Percentiles rank a stretch among this genome's conserved stretches.
These are phyloP conservation scores for Tipula unca DNA, from an alignment of 2,888 invertebrate species.

Conservation along the genomic window DNA sequence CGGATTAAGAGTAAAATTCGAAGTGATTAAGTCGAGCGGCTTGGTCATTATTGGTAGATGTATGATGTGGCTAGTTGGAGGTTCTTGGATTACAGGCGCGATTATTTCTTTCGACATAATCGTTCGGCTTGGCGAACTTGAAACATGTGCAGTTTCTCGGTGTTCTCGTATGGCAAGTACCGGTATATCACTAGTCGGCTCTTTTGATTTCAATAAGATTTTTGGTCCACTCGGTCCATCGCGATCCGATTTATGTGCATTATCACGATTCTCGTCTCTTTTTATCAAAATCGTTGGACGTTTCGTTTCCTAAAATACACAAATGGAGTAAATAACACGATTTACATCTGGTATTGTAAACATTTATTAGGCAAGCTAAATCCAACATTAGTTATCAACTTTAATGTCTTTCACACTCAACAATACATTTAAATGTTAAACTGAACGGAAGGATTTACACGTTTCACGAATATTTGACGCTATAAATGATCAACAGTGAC, in stretches of 20 bases:
- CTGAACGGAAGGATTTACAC: too few relatives aligned
- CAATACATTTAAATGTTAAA: too few relatives aligned
- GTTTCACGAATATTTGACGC: too few relatives aligned
- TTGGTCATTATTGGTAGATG: conserved; percentile 35
- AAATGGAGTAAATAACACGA: too few relatives aligned
- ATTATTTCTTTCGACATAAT: conserved; percentile 23
- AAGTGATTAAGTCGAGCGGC: conserved; percentile 33
- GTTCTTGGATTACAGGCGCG: not conserved
- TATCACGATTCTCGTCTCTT: conserved; percentile 29
- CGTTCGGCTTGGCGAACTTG: not conserved
- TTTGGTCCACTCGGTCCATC: conserved; percentile 29
- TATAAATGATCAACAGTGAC: too few relatives aligned
- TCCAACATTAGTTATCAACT: too few relatives aligned
- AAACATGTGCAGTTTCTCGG: not conserved
- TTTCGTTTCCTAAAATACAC: conserved; percentile 27
- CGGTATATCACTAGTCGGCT: conserved; percentile 23
- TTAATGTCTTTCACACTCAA: too few relatives aligned
- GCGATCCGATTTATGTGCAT: conserved; percentile 20
- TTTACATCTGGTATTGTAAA: too few relatives aligned
- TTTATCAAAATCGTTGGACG: conserved; percentile 34
- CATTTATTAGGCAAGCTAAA: too few relatives aligned
- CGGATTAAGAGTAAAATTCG: conserved; percentile 32
- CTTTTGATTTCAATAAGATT: conserved; percentile 36
- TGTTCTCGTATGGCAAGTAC: conserved; percentile 31
- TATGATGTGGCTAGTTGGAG: not conserved